phyloP scores from a whole-genome alignment of 92 coral and sea anemone species.

The Parazoanthus darwini region DNA sequence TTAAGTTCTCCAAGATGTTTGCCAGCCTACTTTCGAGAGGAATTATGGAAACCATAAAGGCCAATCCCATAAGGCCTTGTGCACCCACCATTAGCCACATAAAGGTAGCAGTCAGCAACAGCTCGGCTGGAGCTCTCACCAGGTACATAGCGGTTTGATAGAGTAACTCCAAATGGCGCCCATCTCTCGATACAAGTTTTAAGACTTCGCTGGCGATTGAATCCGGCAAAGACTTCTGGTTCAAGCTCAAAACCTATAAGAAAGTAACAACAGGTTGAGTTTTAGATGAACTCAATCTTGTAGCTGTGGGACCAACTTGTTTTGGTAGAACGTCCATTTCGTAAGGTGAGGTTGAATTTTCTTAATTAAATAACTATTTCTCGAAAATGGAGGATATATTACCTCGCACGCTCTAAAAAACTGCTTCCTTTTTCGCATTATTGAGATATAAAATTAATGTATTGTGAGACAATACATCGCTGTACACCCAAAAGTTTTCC shows the following conservation, averaged over 20 bases:
- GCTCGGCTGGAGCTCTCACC: constrained; percentile 24
- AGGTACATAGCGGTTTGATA: constrained; percentile 14
- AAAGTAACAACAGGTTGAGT: neutral
- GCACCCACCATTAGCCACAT: constrained; percentile 40
- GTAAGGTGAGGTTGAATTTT: neutral
- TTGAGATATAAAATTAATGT: too few species aligned
- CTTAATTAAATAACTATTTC: neutral
- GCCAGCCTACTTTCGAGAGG: constrained; percentile 45
- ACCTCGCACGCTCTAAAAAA: too few species aligned
- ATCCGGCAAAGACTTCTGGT: constrained; percentile 25
- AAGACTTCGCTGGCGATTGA: neutral
- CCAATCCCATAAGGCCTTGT: constrained; percentile 35
- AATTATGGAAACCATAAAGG: constrained; percentile 37
- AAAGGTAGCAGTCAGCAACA: constrained; percentile 7
- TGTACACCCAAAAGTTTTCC: too few species aligned
- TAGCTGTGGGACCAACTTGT: neutral
- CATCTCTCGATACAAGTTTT: constrained; percentile 18
- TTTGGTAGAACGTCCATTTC: neutral
- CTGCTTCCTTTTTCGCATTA: too few species aligned
- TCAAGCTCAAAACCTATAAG: constrained; percentile 33
- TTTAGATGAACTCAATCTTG: neutral
- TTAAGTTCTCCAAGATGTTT: constrained; percentile 34
- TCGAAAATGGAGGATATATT: too few species aligned
- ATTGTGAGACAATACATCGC: too few species aligned
- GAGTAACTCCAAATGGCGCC: constrained; percentile 22